Base-by-base conservation (phyloP, 2,797 vertebrate genomes). In the Myiothlypis coronata region DNA sequence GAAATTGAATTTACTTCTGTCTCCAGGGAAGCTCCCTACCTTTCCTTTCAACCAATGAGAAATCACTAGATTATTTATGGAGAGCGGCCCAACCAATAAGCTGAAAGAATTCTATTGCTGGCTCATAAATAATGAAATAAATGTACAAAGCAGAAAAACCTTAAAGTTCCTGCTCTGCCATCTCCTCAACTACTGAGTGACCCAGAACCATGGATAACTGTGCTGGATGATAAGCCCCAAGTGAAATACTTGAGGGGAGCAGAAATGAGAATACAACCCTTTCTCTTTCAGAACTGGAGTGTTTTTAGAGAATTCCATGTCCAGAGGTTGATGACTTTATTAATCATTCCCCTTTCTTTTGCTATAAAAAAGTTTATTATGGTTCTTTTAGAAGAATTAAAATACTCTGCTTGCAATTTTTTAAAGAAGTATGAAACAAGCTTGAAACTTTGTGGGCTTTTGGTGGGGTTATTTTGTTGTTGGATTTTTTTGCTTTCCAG, bases 381-480 rank as follows among this genome's bases (percentile, higher is more conserved):
- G 2, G 1, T 47, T 52, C 14, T 57, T 57, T 46, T 14, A 30
- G 9, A 22, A 18, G 5, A 20, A 52, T 39, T 56, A 47, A 69
- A 83, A 52, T 60, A 57, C 2, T 52, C 4, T 18, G 5, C 8
- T 43, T 3, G 37, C 12, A 26, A n/a, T 26, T 2, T 3, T 60
- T 55, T 8, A 10, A 32, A 55, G 4, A 43, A 1, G 3, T 13
- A 24, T 35, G 32, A 83, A 86, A 64, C 11, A 69, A 78, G 4
- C 9, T 72, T 4, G 1, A 81, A 43, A 11, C 39, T 34, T 39
- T 50, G 3, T 23, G 9, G 9, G 2, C 2, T 17, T 69, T 67
- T 44, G 15, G 3, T 53, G 8, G 2, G 1, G 0, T 23, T 53
- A 50, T 60, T 47, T 23, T 5, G 7, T 18, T 24, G 3, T 14